Evolutionary conservation across 2,113 vertebrate genomes (phyloP).

Genomic region (Nothoprocta perdicaria): DNA sequence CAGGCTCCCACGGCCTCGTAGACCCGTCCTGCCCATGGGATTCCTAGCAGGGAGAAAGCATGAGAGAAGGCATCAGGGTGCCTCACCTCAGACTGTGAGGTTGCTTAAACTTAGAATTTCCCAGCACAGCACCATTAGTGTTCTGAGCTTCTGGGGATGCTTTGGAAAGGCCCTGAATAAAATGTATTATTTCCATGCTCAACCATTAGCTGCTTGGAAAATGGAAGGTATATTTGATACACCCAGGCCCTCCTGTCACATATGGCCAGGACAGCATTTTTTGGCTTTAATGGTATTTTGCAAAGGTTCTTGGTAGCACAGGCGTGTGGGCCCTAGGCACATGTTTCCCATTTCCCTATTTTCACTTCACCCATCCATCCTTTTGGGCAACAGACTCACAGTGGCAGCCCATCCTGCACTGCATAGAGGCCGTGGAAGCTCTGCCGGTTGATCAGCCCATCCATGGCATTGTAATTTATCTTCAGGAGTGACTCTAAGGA

Average conservation of each 20-base stretch:
- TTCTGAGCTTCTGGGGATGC: too few species aligned
- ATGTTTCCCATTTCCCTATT: not conserved
- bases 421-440: slow-evolving; percentile 74
- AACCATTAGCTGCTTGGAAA: accelerated
- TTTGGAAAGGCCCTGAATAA: accelerated
- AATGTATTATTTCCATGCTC: accelerated
- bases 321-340: not conserved
- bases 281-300: not conserved
- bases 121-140: not conserved
- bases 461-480: slow-evolving; percentile 77
- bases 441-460: slow-evolving; percentile 68
- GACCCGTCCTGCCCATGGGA: slow-evolving; percentile 90
- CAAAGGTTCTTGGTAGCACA: not conserved
- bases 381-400: slow-evolving; percentile 47
- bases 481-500: slow-evolving; percentile 65
- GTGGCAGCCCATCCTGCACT: slow-evolving; percentile 65
- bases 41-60: slow-evolving; percentile 78
- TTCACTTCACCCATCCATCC: accelerated
- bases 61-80: accelerated
- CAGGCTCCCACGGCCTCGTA: slow-evolving; percentile 85
- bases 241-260: not conserved
- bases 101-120: not conserved
- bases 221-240: not conserved
- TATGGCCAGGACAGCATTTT: not conserved
- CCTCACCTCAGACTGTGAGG: accelerated